A percentile compares a stretch with the other conserved stretches of the same genome.
phyloP scores from a whole-genome alignment of 1,140 invertebrate species.

The Halyomorpha halys region DNA sequence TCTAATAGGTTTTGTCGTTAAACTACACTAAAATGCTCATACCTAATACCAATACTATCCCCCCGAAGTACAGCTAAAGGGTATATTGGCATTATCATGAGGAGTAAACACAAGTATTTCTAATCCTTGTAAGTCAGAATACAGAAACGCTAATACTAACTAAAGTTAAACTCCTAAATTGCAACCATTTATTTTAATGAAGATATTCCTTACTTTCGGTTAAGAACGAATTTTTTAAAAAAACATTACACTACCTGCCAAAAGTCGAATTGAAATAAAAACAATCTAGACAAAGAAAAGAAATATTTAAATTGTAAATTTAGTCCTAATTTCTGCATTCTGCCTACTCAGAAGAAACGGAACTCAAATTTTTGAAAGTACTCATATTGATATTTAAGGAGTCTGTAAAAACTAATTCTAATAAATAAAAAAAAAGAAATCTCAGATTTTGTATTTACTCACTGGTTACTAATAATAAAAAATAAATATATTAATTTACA shows the following conservation, averaged over 20 bases:
- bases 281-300: neutral
- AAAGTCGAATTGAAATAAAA: neutral
- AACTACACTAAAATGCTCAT: constrained; percentile 11
- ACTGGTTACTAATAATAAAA: too few relatives aligned
- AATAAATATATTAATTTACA: too few relatives aligned
- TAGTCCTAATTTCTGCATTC: constrained; percentile 18
- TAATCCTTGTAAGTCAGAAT: constrained; percentile 18
- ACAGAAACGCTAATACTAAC: constrained; percentile 15
- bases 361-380: neutral
- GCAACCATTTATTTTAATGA: too few relatives aligned
- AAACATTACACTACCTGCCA: too few relatives aligned
- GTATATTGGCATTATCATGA: constrained; percentile 22
- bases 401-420: too few relatives aligned
- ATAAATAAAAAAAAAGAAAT: too few relatives aligned
- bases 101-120: neutral
- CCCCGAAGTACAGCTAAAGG: neutral
- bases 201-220: too few relatives aligned
- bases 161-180: too few relatives aligned
- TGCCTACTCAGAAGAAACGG: constrained; percentile 15
- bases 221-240: too few relatives aligned
- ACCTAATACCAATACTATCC: constrained; percentile 24
- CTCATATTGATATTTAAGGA: neutral
- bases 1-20: neutral
- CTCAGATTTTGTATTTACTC: too few relatives aligned
- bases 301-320: neutral